Evolutionary conservation across 2,888 invertebrate genomes (phyloP).

Genomic region (Steinernema scapterisci): DNA sequence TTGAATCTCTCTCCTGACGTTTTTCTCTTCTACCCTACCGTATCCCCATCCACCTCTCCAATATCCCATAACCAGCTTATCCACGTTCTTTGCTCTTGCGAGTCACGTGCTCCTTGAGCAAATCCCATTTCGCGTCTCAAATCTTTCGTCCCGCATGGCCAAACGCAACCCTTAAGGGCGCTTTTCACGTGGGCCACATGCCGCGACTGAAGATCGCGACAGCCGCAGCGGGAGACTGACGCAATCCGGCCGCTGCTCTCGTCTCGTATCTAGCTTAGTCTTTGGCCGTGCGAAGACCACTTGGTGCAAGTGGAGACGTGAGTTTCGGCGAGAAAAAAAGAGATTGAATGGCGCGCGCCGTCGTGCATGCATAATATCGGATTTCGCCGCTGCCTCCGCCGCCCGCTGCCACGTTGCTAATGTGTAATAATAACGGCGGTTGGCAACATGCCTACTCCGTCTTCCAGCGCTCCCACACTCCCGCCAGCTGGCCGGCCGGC

Average conservation of each 20-base stretch:
- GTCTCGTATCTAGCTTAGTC: not conserved
- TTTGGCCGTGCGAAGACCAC: conserved; percentile 1
- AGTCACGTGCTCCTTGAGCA: too few species aligned
- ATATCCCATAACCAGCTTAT: too few species aligned
- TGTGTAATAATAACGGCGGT: not conserved
- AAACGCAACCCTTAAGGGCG: too few species aligned
- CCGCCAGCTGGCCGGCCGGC: too few species aligned
- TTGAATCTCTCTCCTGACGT: too few species aligned
- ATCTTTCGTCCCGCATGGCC: not conserved
- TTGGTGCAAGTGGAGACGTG: not conserved
- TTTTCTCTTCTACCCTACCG: too few species aligned
- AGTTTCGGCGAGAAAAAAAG: too few species aligned
- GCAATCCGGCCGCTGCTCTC: not conserved
- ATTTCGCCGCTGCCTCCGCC: conserved; percentile 9
- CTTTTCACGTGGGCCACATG: too few species aligned
- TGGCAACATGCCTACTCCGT: conserved; percentile 2
- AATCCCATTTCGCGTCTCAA: not conserved
- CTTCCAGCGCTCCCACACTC: not conserved
- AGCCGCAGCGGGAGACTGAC: not conserved
- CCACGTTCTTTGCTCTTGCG: too few species aligned
- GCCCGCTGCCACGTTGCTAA: not conserved
- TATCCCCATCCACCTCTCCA: too few species aligned
- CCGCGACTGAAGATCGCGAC: too few species aligned
- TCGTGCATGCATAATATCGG: conserved; percentile 7
- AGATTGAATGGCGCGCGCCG: not conserved